Percentiles rank a stretch among this genome's conserved stretches.
phyloP scores from a whole-genome alignment of 1,140 invertebrate genomes.

The Hormaphis cornu region DNA sequence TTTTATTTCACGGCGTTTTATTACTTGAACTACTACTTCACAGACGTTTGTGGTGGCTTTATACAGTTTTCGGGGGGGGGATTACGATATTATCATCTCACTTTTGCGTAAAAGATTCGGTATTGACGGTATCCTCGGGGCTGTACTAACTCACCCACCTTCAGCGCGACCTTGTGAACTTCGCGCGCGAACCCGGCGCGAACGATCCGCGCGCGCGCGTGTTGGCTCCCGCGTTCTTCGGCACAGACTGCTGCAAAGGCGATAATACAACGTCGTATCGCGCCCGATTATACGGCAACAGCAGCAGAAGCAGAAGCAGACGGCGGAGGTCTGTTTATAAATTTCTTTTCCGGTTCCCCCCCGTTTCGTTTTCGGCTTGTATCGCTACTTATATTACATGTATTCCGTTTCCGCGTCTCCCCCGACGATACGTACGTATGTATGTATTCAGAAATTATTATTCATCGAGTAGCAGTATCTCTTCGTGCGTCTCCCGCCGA shows the following conservation, averaged over 20 bases:
- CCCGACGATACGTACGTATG: background rate
- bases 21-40: too few relatives aligned
- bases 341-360: background rate
- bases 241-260: background rate
- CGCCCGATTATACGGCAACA: too few relatives aligned
- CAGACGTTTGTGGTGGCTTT: too few relatives aligned
- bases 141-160: too few relatives aligned
- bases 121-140: too few relatives aligned
- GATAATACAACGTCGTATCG: background rate
- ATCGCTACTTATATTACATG: too few relatives aligned
- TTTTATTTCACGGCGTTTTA: too few relatives aligned
- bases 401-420: conserved; percentile 2
- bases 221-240: conserved; percentile 14
- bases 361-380: background rate
- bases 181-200: background rate
- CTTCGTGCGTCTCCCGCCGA: too few relatives aligned
- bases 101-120: too few relatives aligned
- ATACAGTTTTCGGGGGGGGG: too few relatives aligned
- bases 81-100: too few relatives aligned
- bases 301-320: background rate
- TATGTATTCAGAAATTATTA: conserved; percentile 29
- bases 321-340: conserved; percentile 7
- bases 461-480: conserved; percentile 11
- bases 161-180: too few relatives aligned
- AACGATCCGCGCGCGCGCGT: background rate